A percentile compares a stretch with the other conserved stretches of the same genome.
Evolutionary conservation across 1,140 invertebrate genomes (phyloP).

Genomic region (Drosophila kikkawai): DNA sequence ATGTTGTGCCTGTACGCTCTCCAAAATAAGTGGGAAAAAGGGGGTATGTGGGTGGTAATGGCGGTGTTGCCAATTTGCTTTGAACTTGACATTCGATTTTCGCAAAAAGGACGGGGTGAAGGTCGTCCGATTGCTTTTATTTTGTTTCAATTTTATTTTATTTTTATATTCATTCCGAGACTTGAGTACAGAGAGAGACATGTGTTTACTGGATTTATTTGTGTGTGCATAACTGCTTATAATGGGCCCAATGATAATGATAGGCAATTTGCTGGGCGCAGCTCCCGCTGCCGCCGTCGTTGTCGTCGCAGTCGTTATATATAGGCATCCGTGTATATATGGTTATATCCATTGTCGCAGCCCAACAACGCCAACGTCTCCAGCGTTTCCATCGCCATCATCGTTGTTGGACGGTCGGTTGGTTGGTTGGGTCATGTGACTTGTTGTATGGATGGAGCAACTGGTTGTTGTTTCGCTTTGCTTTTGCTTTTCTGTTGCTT

Average conservation of each 20-base stretch:
- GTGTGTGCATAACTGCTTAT: conserved; percentile 54
- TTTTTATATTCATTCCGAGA: conserved; percentile 18
- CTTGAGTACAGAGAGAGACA: conserved; percentile 2
- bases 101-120: conserved; percentile 72
- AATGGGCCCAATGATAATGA: conserved; percentile 70
- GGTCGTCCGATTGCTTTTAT: conserved; percentile 48
- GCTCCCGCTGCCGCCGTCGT: conserved; percentile 8
- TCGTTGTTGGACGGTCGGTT: conserved; percentile 52
- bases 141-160: conserved; percentile 11
- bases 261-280: conserved; percentile 73
- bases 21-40: conserved; percentile 10
- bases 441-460: conserved; percentile 77
- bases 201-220: conserved; percentile 37
- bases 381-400: conserved; percentile 50
- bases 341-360: conserved; percentile 64
- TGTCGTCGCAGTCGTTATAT: conserved; percentile 30
- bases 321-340: conserved; percentile 22
- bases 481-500: conserved; percentile 26
- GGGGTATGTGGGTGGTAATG: conserved; percentile 16
- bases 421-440: conserved; percentile 80
- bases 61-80: conserved; percentile 62
- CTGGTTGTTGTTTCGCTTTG: conserved; percentile 70
- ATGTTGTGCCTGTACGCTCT: conserved; percentile 41
- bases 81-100: conserved; percentile 81
- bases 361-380: conserved; percentile 37